Conservation (phyloP, 2,888 invertebrate species). For the Xiphydria camelus region DNA sequence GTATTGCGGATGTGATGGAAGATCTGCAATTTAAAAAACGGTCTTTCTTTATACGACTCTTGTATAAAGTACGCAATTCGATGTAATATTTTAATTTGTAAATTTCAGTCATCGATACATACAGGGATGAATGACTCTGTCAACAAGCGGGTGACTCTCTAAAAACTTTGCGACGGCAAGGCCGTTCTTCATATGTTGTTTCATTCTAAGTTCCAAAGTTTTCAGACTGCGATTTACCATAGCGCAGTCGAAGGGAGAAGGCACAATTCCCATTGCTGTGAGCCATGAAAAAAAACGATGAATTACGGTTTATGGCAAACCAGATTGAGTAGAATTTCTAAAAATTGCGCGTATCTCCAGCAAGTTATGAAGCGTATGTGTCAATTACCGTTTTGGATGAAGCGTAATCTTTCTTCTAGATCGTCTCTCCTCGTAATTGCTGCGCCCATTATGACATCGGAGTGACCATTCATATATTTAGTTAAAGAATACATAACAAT, state of each 20-base stretch:
- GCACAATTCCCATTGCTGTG: constrained; percentile 86
- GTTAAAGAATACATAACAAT: constrained; percentile 89
- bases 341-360: no score
- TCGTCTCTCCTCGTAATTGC: constrained; percentile 74
- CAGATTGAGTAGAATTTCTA: no score
- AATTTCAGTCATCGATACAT: constrained; percentile 31
- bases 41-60: neutral
- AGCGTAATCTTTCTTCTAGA: constrained; percentile 73
- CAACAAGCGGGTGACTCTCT: constrained; percentile 77
- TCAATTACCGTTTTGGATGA: constrained; percentile 80
- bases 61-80: neutral
- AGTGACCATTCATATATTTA: constrained; percentile 98
- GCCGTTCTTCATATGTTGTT: constrained; percentile 80
- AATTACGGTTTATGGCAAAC: no score
- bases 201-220: constrained; percentile 90
- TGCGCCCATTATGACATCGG: constrained; percentile 96
- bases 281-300: constrained; percentile 8
- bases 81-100: neutral
- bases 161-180: constrained; percentile 80
- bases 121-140: constrained; percentile 83
- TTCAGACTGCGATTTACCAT: constrained; percentile 91
- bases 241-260: constrained; percentile 96
- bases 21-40: constrained; percentile 61
- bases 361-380: no score
- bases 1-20: constrained; percentile 86